Conservation (phyloP, 1,140 invertebrate species). For the Heliothis subflexa region DNA sequence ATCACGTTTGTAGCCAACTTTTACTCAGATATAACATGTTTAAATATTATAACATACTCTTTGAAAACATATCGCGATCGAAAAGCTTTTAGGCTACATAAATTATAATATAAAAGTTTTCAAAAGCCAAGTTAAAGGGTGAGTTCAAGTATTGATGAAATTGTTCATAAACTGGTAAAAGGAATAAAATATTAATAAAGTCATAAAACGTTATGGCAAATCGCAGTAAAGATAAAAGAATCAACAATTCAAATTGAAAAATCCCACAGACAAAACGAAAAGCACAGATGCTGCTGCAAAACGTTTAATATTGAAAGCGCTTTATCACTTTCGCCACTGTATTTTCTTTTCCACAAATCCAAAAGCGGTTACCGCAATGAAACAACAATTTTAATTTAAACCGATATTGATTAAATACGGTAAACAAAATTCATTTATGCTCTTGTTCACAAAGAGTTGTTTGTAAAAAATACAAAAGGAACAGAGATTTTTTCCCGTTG, state of each 20-base stretch:
- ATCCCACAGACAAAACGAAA: conserved; percentile 22
- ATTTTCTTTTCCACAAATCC: conserved; percentile 31
- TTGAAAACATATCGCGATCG: neutral
- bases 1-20: conserved; percentile 36
- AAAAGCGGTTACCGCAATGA: neutral
- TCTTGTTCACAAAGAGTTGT: conserved; percentile 8
- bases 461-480: neutral
- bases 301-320: conserved; percentile 30
- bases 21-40: conserved; percentile 20
- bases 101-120: neutral
- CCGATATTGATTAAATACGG: conserved; percentile 23
- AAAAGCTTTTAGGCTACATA: neutral
- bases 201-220: conserved; percentile 8
- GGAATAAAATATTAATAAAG: neutral
- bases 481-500: neutral
- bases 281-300: conserved; percentile 27
- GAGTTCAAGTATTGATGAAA: too few relatives aligned
- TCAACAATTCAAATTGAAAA: conserved; percentile 23
- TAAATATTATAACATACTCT: neutral
- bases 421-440: conserved; percentile 5
- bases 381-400: conserved; percentile 24
- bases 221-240: conserved; percentile 5
- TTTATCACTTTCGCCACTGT: conserved; percentile 9
- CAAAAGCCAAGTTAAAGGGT: neutral
- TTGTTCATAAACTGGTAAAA: neutral